Conservation (phyloP, 2,113 vertebrate genomes). For the Lagopus leucura region DNA sequence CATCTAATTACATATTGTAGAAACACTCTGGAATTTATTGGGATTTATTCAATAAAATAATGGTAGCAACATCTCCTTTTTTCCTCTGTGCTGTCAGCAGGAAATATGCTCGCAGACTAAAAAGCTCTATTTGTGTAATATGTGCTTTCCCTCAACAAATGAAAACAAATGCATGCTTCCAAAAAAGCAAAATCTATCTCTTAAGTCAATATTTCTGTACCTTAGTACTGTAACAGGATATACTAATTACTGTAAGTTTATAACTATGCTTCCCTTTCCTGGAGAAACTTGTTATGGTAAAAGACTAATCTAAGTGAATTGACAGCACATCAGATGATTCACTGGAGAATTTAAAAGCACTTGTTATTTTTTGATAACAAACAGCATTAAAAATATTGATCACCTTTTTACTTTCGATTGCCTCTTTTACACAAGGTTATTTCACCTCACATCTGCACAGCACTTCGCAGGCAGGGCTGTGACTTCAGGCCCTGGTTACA, state of each 20-base stretch:
- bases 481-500: background rate
- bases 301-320: constrained; percentile 17
- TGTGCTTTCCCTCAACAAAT: constrained; percentile 6
- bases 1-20: background rate
- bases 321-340: background rate
- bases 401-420: constrained; percentile 7
- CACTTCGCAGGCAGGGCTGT: background rate
- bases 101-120: constrained; percentile 8
- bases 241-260: constrained; percentile 24
- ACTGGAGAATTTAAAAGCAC: background rate
- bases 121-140: constrained; percentile 32
- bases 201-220: constrained; percentile 27
- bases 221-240: background rate
- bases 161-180: background rate
- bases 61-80: constrained; percentile 19
- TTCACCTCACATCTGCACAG: background rate
- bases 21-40: constrained; percentile 11
- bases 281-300: background rate
- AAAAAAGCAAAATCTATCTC: constrained; percentile 23
- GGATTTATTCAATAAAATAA: constrained; percentile 33
- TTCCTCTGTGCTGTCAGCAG: background rate
- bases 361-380: constrained; percentile 35
- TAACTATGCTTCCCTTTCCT: background rate
- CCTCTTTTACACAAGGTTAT: constrained; percentile 15
- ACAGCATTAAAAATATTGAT: constrained; percentile 26